Base-by-base conservation (phyloP, 2,888 invertebrate genomes). In the Quadroppia sp. region DNA sequence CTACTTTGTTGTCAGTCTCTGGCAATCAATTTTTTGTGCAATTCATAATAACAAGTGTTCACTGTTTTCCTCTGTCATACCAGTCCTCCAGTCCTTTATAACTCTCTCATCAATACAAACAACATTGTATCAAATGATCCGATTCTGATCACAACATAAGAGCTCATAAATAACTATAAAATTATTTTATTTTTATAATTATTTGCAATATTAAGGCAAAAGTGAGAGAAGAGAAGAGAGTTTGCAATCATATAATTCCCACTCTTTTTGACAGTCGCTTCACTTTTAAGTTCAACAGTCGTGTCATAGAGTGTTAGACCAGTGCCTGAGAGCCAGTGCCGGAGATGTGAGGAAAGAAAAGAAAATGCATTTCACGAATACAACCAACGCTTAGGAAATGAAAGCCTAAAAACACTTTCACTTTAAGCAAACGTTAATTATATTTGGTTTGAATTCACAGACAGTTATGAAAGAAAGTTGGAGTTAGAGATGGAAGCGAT, bases 381-480 rank as follows among this genome's bases (percentile, higher is more conserved):
- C 32, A n/a, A 42, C 2, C 67, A 61, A 30, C 30, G 61, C 61
- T 67, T 67, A 67, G 67, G 67, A 67, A 67, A 67, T 67, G 67
- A 67, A 67, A 40, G 59, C 32, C 67, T 67, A 67, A 67, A 67
- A 67, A 67, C 67, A 67, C 67, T 67, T 67, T 67, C 67, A 67
- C 67, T 67, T 67, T 67, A 67, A 40, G 36, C 67, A 40, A 67
- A 67, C 40, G 67, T 67, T 40, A 67, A 67, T 67, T 67, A 67
- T 67, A 67, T 67, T 67, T 36, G 15, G 13, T 30, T 25, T 25
- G 17, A 59, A 48, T n/a, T 36, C 56, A 56, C 23, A 67, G 67
- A 30, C 40, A 67, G 40, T 40, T 59, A 17, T 67, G 36, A 67
- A 40, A 36, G 40, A 42, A 32, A 67, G 20, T 17, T n/a, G 40